phyloP scores from a whole-genome alignment of 1,140 invertebrate genomes.

The Pseudobourletiella spinata region DNA sequence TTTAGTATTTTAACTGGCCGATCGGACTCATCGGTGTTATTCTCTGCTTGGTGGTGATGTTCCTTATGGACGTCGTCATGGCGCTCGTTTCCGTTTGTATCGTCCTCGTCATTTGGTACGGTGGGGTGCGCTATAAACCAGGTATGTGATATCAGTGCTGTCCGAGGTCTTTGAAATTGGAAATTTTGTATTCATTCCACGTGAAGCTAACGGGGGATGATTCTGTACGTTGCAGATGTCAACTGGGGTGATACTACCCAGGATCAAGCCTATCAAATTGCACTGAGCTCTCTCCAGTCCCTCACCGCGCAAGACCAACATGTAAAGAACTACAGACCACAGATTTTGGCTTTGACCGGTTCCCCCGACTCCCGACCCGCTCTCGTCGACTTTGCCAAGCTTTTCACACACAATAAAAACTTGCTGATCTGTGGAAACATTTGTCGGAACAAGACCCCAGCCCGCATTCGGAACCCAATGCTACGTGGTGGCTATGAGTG shows the following conservation, averaged over 20 bases:
- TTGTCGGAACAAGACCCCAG: no score
- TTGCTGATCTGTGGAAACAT: slow-evolving; percentile 85
- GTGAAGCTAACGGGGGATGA: no score
- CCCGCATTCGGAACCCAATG: no score
- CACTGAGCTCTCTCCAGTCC: slow-evolving; percentile 75
- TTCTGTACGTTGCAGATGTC: neutral
- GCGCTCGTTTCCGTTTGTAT: slow-evolving; percentile 84
- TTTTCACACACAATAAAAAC: slow-evolving; percentile 88
- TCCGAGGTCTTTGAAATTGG: no score
- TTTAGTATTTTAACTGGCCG: slow-evolving; percentile 90
- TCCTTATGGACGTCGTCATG: slow-evolving; percentile 83
- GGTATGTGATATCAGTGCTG: no score
- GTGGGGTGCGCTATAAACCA: no score
- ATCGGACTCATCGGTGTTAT: slow-evolving; percentile 78
- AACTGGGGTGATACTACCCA: slow-evolving; percentile 70
- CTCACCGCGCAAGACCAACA: slow-evolving; percentile 83
- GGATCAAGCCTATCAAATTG: slow-evolving; percentile 88
- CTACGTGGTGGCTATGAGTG: slow-evolving; percentile 61
- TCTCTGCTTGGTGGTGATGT: slow-evolving; percentile 85
- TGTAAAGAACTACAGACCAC: slow-evolving; percentile 93
- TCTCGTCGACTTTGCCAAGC: slow-evolving; percentile 78
- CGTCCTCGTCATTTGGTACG: no score
- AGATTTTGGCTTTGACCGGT: slow-evolving; percentile 78
- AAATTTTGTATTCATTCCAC: no score
- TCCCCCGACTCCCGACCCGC: slow-evolving; percentile 56